Percentiles rank a stretch among this genome's conserved stretches.
These are phyloP conservation scores for Parnassius mnemosyne DNA, from an alignment of 2,888 invertebrate species.

Conservation along the genomic window DNA sequence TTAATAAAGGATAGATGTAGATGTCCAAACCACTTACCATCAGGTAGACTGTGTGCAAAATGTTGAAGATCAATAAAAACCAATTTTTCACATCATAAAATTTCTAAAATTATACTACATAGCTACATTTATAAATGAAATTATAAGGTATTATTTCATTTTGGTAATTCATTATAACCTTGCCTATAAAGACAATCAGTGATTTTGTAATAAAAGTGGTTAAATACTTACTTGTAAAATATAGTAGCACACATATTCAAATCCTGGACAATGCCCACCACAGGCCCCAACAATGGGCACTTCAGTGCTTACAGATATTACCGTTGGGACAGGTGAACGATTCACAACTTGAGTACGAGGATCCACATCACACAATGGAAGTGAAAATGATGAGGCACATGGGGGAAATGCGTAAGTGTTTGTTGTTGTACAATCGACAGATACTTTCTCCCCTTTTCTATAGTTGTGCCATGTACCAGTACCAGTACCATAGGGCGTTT, in stretches of 20 bases:
- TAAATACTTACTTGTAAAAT: slow-evolving; percentile 79
- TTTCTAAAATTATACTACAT: too few relatives aligned
- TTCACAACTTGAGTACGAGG: slow-evolving; percentile 43
- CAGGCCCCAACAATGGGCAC: slow-evolving; percentile 83
- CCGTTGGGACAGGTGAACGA: slow-evolving; percentile 57
- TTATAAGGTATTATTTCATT: too few relatives aligned
- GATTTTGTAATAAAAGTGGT: too few relatives aligned
- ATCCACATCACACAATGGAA: slow-evolving; percentile 65
- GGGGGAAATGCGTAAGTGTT: slow-evolving; percentile 63
- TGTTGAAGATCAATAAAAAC: too few relatives aligned
- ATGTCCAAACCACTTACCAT: too few relatives aligned
- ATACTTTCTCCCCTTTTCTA: slow-evolving; percentile 55
- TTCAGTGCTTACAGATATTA: slow-evolving; percentile 68
- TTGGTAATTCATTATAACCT: too few relatives aligned
- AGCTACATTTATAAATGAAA: too few relatives aligned
- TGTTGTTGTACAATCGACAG: slow-evolving; percentile 41
- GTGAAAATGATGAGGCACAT: slow-evolving; percentile 68
- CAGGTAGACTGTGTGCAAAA: too few relatives aligned
- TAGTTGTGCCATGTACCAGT: slow-evolving; percentile 61
- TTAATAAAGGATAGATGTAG: too few relatives aligned
- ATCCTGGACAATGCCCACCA: slow-evolving; percentile 85
- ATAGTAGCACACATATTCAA: slow-evolving; percentile 86
- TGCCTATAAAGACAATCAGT: too few relatives aligned
- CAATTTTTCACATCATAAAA: too few relatives aligned
- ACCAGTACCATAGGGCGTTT: slow-evolving; percentile 62